Evolutionary conservation across 1,140 invertebrate genomes (phyloP).

Genomic region (Saxidomus purpurata): DNA sequence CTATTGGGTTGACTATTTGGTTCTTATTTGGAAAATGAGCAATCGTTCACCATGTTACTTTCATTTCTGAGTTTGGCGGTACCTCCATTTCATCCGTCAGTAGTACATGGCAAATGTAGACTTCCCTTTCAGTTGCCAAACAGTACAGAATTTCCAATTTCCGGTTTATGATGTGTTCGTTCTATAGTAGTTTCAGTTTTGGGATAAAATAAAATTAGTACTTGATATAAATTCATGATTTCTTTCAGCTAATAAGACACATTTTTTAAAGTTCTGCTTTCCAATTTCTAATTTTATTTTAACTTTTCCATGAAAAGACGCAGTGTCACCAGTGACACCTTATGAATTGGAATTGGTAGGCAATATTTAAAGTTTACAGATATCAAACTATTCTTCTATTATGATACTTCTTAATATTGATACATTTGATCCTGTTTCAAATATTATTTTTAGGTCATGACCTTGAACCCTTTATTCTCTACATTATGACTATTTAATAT

Average conservation of each 20-base stretch:
- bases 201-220: slow-evolving; percentile 5
- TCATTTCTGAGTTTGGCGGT: slow-evolving; percentile 25
- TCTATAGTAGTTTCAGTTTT: slow-evolving; percentile 10
- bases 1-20: background rate
- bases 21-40: background rate
- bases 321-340: slow-evolving; percentile 9
- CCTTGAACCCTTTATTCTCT: slow-evolving; percentile 5
- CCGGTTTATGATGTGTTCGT: background rate
- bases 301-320: background rate
- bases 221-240: background rate
- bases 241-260: slow-evolving; percentile 25
- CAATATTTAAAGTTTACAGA: slow-evolving; percentile 9
- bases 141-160: background rate
- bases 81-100: slow-evolving; percentile 16
- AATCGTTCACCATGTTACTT: background rate
- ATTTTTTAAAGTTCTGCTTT: background rate
- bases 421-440: slow-evolving; percentile 34
- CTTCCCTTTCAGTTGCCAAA: background rate
- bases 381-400: background rate
- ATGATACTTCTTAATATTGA: slow-evolving; percentile 1
- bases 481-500: background rate
- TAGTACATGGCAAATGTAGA: background rate
- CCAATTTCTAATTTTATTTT: slow-evolving; percentile 10
- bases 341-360: background rate
- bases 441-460: background rate